These are phyloP conservation scores for Amaurobius ferox DNA, from an alignment of 2,888 invertebrate genomes.

Conservation along the genomic window DNA sequence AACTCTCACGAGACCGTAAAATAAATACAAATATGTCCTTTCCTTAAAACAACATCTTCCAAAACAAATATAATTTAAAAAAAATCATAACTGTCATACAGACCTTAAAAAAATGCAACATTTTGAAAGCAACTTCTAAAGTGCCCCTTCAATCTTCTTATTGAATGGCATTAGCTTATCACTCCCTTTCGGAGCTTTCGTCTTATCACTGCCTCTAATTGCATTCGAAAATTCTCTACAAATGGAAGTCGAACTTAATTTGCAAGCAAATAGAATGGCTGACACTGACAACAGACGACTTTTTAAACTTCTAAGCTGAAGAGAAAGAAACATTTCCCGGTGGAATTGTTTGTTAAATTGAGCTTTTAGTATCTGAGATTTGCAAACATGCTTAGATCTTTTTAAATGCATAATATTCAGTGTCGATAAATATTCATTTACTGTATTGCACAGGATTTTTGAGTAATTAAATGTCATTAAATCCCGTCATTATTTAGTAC, in stretches of 20 bases:
- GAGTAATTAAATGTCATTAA: no score
- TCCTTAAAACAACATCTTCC: no score
- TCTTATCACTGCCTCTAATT: constrained; percentile 7
- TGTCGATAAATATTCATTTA: no score
- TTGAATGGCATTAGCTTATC: constrained; percentile 12
- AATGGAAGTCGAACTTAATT: constrained; percentile 18
- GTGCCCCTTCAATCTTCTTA: neutral
- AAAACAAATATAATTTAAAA: no score
- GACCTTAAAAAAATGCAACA: no score
- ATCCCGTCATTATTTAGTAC: no score
- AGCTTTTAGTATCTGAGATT: neutral
- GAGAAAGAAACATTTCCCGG: neutral
- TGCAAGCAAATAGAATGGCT: constrained; percentile 8
- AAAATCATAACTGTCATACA: no score
- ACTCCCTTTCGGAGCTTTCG: neutral
- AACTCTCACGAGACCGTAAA: no score
- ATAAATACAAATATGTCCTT: no score
- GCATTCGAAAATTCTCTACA: constrained; percentile 11
- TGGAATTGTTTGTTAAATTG: neutral
- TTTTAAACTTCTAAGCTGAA: neutral
- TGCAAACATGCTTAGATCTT: neutral
- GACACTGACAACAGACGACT: neutral
- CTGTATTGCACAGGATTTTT: no score
- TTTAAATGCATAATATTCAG: no score
- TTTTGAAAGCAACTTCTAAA: neutral